A percentile compares a stretch with the other conserved stretches of the same genome.
Conservation (phyloP, 2,113 vertebrate species). For the Oncorhynchus clarkii region DNA sequence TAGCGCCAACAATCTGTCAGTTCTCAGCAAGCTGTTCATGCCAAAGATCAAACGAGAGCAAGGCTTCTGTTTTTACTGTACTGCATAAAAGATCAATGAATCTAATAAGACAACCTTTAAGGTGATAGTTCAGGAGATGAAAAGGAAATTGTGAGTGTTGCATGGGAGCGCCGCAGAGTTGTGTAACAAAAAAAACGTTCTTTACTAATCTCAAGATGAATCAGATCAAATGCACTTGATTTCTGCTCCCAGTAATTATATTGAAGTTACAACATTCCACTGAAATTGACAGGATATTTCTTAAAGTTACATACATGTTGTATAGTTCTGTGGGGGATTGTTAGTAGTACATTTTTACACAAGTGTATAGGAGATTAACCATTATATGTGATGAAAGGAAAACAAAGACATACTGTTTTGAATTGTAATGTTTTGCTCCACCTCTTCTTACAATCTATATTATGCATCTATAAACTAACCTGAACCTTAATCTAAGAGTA, state of each 20-base stretch:
- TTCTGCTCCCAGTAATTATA: conserved; percentile 41
- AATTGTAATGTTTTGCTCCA: too few relatives aligned
- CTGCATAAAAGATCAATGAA: conserved; percentile 65
- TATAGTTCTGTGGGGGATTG: too few relatives aligned
- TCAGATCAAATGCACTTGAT: conserved; percentile 43
- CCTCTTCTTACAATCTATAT: too few relatives aligned
- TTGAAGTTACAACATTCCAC: background rate
- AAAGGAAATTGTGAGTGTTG: conserved; percentile 39
- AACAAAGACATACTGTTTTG: too few relatives aligned
- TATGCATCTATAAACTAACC: too few relatives aligned
- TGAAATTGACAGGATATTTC: too few relatives aligned
- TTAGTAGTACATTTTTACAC: too few relatives aligned
- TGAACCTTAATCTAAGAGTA: too few relatives aligned
- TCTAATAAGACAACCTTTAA: conserved; percentile 65
- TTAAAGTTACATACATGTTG: too few relatives aligned
- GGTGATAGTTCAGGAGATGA: conserved; percentile 64
- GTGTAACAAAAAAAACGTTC: conserved; percentile 18
- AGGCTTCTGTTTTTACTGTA: conserved; percentile 56
- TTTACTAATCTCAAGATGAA: conserved; percentile 15
- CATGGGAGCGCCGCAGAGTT: conserved; percentile 34
- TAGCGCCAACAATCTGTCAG: conserved; percentile 37
- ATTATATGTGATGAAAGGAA: too few relatives aligned
- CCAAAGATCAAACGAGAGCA: conserved; percentile 55
- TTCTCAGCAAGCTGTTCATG: conserved; percentile 54
- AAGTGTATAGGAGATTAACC: too few relatives aligned